These are phyloP conservation scores for Coracias cyanogaster DNA, from an alignment of 2,797 vertebrate species.

Conservation along the genomic window DNA sequence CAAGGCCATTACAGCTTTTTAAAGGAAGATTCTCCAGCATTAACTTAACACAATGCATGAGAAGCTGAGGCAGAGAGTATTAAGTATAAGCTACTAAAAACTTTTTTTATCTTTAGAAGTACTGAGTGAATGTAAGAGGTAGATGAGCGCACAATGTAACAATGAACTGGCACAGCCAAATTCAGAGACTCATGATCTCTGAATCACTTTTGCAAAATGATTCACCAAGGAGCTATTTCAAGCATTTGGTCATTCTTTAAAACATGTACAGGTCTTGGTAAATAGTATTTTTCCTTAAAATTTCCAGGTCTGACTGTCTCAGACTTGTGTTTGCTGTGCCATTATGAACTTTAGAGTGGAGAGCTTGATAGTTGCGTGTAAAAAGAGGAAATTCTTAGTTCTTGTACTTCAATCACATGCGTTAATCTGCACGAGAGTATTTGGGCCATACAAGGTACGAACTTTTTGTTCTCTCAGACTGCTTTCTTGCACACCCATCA, in stretches of 20 bases:
- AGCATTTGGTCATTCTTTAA: not conserved
- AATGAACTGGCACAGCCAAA: not conserved
- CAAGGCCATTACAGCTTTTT: not conserved
- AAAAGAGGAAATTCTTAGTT: not conserved
- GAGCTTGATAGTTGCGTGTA: not conserved
- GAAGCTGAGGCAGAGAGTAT: not conserved
- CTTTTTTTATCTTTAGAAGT: not conserved
- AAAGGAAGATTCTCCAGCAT: not conserved
- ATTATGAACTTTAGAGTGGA: not conserved
- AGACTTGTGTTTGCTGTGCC: not conserved
- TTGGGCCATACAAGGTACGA: not conserved
- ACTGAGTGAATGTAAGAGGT: not conserved
- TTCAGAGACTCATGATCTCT: not conserved
- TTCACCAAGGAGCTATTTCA: not conserved
- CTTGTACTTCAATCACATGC: not conserved
- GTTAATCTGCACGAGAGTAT: not conserved
- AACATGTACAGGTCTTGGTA: fast-evolving
- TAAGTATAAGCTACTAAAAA: not conserved
- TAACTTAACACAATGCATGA: not conserved
- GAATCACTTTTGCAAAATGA: not conserved
- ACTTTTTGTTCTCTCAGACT: not conserved
- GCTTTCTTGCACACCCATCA: not conserved
- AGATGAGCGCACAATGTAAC: not conserved
- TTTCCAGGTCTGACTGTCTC: not conserved
- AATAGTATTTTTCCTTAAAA: not conserved